A percentile compares a stretch with the other conserved stretches of the same genome.
phyloP scores from a whole-genome alignment of 2,888 invertebrate species.

The Kryphioiulus occultus region DNA sequence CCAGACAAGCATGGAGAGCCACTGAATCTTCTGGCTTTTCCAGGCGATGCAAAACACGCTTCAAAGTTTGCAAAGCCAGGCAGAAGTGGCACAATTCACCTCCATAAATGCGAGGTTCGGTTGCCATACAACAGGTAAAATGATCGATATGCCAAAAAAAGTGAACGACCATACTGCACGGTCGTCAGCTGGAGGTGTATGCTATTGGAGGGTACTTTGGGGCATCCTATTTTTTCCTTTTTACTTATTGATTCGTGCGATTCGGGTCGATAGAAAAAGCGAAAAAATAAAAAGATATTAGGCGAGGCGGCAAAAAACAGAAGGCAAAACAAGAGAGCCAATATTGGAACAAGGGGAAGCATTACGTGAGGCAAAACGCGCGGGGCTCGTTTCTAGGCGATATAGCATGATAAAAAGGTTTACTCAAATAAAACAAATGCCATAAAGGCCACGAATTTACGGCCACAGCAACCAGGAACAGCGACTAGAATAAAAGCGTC shows the following conservation, averaged over 20 bases:
- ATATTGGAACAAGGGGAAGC: not conserved
- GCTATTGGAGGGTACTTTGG: not conserved
- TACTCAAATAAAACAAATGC: not conserved
- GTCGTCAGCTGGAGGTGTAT: not conserved
- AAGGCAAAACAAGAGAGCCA: not conserved
- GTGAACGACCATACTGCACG: too few species aligned
- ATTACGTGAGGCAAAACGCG: not conserved
- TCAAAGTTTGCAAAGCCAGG: not conserved
- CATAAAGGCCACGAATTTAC: not conserved
- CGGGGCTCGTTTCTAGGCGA: not conserved
- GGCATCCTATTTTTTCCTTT: not conserved
- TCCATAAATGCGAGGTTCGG: not conserved
- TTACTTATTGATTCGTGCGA: not conserved
- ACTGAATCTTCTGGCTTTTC: too few species aligned
- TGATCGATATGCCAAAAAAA: not conserved
- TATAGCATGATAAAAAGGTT: slow-evolving; percentile 4
- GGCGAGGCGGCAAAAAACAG: slow-evolving; percentile 6
- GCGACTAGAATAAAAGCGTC: too few species aligned
- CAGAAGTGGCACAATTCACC: not conserved
- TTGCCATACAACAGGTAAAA: not conserved
- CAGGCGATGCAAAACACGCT: not conserved
- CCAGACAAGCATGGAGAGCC: too few species aligned
- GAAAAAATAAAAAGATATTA: not conserved
- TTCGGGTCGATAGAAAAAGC: slow-evolving; percentile 6
- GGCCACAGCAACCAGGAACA: not conserved